Percentiles rank a stretch among this genome's conserved stretches.
Evolutionary conservation across 2,888 invertebrate species (phyloP).

Genomic region (Idaea biselata): DNA sequence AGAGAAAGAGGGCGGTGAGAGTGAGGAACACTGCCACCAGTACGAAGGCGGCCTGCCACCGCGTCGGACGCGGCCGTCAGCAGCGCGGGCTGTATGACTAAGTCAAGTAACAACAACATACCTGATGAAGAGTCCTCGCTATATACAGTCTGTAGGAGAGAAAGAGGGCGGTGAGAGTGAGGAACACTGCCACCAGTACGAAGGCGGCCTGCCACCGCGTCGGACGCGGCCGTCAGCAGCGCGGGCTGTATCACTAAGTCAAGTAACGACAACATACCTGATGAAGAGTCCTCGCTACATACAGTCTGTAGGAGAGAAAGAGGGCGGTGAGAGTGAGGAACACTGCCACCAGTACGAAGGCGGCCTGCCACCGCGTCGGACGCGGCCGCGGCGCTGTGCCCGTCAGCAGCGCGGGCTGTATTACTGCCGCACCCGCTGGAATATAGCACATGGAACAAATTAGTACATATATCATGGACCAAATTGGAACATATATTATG

Average conservation of each 20-base stretch:
- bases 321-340: conserved; percentile 50
- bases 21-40: conserved; percentile 42
- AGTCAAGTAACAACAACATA: conserved; percentile 20
- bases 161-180: conserved; percentile 45
- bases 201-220: conserved; percentile 17
- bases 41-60: conserved; percentile 36
- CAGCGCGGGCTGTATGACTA: not conserved
- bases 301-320: conserved; percentile 46
- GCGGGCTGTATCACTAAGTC: not conserved
- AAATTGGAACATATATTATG: too few species aligned
- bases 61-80: conserved; percentile 23
- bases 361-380: conserved; percentile 30
- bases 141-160: conserved; percentile 47
- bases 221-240: conserved; percentile 22
- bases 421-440: conserved; percentile 56
- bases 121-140: conserved; percentile 37
- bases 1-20: conserved; percentile 45
- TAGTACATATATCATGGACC: too few species aligned
- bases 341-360: conserved; percentile 35
- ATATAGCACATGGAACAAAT: not conserved
- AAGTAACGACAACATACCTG: conserved; percentile 35
- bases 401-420: conserved; percentile 66
- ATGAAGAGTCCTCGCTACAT: conserved; percentile 29
- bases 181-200: conserved; percentile 31
- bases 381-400: conserved; percentile 36